Evolutionary conservation across 2,888 invertebrate genomes (phyloP).

Genomic region (Aquatica leii): DNA sequence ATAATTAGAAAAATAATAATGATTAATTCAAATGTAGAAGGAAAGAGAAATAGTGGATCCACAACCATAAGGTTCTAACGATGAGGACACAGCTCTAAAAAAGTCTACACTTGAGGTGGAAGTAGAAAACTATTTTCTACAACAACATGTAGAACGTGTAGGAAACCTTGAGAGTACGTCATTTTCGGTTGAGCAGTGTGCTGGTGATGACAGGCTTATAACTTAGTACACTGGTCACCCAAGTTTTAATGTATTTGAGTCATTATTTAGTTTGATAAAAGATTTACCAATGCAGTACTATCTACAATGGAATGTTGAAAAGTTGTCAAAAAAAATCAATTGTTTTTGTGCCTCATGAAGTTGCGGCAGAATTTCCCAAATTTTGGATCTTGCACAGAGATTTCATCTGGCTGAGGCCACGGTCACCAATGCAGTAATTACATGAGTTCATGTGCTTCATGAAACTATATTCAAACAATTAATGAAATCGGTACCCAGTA

Average conservation of each 20-base stretch:
- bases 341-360: neutral
- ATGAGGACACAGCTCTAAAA: neutral
- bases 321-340: neutral
- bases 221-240: neutral
- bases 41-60: neutral
- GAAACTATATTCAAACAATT: conserved; percentile 38
- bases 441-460: conserved; percentile 42
- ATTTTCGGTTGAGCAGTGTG: too few relatives aligned
- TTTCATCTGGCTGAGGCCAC: conserved; percentile 2
- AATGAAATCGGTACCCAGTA: conserved; percentile 39
- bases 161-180: too few relatives aligned
- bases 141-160: neutral
- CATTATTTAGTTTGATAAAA: neutral
- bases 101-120: neutral
- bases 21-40: neutral
- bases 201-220: neutral
- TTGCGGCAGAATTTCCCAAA: neutral
- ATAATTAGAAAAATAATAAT: neutral
- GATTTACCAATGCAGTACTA: neutral
- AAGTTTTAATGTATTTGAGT: neutral
- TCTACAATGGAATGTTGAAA: neutral
- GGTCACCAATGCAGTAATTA: conserved; percentile 37
- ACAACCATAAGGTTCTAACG: neutral
- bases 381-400: neutral
- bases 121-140: neutral